These are phyloP conservation scores for Rattus rattus DNA, from an alignment of 2,113 vertebrate genomes.

Conservation along the genomic window DNA sequence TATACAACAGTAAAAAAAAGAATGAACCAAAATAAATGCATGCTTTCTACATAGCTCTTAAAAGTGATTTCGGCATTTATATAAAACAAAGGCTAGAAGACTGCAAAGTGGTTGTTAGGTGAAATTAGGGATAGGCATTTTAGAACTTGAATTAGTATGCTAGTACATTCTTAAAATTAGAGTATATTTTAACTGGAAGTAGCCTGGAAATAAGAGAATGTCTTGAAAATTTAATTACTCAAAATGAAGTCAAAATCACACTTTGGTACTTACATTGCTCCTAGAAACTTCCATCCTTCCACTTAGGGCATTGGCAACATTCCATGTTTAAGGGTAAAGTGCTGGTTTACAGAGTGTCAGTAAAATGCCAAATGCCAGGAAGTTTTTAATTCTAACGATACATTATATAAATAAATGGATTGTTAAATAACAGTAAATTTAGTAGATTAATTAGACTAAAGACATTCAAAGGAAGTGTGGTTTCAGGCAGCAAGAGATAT, in stretches of 20 bases:
- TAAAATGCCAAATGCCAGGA: constrained; percentile 20
- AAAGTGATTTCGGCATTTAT: background rate
- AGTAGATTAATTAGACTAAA: constrained; percentile 34
- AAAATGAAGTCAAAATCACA: background rate
- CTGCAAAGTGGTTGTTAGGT: background rate
- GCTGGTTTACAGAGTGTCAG: background rate
- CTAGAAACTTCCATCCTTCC: background rate
- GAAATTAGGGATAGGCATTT: background rate
- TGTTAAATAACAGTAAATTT: constrained; percentile 48
- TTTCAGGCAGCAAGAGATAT: constrained; percentile 69
- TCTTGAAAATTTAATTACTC: background rate
- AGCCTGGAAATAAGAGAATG: background rate
- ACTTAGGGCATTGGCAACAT: background rate
- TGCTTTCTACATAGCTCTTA: background rate
- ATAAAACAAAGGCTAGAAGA: background rate
- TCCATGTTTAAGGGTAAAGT: background rate
- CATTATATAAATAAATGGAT: constrained; percentile 46
- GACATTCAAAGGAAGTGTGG: constrained; percentile 63
- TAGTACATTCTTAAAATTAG: background rate
- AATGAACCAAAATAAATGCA: background rate
- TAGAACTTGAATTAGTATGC: background rate
- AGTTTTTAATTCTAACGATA: constrained; percentile 10
- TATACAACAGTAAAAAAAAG: background rate
- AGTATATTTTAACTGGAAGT: background rate
- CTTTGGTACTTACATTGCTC: background rate